Percentiles rank a stretch among this genome's conserved stretches.
These are phyloP conservation scores for Dicrurus megarhynchus DNA, from an alignment of 2,113 vertebrate species.

Conservation along the genomic window DNA sequence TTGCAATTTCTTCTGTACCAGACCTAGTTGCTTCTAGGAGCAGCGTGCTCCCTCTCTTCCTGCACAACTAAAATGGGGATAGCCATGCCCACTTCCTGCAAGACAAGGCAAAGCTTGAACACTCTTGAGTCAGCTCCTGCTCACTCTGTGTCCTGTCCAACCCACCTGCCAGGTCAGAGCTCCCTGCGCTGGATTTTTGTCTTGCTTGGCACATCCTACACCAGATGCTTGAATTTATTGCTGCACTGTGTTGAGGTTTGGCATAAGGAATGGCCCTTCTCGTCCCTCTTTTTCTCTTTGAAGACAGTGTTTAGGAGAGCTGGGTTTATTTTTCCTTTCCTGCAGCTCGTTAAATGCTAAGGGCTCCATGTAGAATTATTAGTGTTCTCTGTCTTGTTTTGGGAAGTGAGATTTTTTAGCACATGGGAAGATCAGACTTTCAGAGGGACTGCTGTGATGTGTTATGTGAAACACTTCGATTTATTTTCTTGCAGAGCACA, in stretches of 20 bases:
- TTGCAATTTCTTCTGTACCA: background rate
- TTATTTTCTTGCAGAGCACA: background rate
- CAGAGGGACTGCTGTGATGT: background rate
- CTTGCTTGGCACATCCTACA: background rate
- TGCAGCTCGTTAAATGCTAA: background rate
- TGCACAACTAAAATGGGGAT: background rate
- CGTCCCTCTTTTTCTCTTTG: background rate
- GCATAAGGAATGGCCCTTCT: background rate
- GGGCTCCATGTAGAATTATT: background rate
- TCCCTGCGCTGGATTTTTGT: background rate
- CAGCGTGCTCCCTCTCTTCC: background rate
- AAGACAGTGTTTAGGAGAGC: background rate
- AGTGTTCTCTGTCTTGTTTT: background rate
- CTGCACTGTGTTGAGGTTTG: background rate
- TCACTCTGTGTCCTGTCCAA: background rate
- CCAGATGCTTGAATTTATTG: background rate
- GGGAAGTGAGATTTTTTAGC: background rate
- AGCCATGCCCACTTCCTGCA: fast-evolving
- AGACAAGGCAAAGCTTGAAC: background rate
- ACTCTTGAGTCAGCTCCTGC: background rate
- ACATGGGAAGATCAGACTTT: background rate
- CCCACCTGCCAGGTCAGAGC: background rate
- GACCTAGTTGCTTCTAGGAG: background rate
- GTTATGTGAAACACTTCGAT: background rate
- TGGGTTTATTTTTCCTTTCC: background rate